Evolutionary conservation across 2,888 invertebrate species (phyloP), one percentile per base, ranked within the genome.

Genomic region (Drosophila conformis): DNA sequence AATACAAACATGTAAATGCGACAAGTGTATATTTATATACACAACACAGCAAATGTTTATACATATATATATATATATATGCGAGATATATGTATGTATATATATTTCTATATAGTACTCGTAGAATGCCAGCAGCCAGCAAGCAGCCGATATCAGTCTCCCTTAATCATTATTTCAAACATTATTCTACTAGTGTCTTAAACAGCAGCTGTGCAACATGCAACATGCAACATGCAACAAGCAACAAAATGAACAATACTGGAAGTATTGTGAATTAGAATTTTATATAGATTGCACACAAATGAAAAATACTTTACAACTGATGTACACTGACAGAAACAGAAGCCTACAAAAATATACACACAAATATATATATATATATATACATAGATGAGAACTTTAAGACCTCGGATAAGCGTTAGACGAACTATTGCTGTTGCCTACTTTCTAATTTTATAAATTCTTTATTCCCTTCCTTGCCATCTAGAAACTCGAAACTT

Each of bases 181-280:
- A 73, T 66, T 80, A 75, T 86, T 83, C 78, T 80, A 86, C 76
- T 85, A 85, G 85, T 88, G 85, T 85, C 85, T 85, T 85, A 85
- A 80, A 86, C 81, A 81, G 76, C 86, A 85, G 80, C 72, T 46
- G 21, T 25, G 46, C 46, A 46, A 46, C 38, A 71, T 53, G 11
- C 35, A 33, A 33, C 33, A 33, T 2, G 11, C 35, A 36, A 21
- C 65, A 69, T 62, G 53, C 48, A 59, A 29, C 35, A 72, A 61
- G 10, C 46, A 60, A 46, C 53, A 63, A 53, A 52, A 33, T 51
- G 53, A 81, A 25, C 25, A 25, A 80, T 88, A 85, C 84, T 86
- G 73, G 51, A 84, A 83, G 88, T 84, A 84, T 88, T 74, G 76
- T 88, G 80, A 78, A 68, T 79, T 83, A 80, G 75, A 66, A 60